phyloP scores from a whole-genome alignment of 2,113 vertebrate genomes.

The Siniperca knerii region DNA sequence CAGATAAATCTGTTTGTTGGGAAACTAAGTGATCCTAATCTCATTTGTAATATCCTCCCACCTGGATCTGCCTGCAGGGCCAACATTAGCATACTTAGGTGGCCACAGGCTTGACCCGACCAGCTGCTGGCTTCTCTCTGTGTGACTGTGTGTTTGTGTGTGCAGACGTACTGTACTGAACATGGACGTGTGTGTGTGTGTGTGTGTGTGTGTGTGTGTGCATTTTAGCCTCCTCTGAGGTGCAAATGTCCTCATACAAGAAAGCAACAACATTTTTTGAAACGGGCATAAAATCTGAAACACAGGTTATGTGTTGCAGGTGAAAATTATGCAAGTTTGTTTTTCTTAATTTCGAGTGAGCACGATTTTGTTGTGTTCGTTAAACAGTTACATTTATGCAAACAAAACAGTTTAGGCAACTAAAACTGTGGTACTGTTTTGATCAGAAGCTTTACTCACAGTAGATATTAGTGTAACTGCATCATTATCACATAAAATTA shows the following conservation, averaged over 20 bases:
- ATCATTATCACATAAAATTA: no score
- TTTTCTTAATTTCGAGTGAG: not conserved
- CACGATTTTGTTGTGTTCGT: not conserved
- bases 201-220: not conserved
- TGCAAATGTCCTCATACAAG: not conserved
- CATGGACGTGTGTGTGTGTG: not conserved
- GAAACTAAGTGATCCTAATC: slow-evolving; percentile 56
- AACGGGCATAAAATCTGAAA: not conserved
- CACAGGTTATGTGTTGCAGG: not conserved
- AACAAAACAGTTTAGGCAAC: not conserved
- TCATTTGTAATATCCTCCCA: slow-evolving; percentile 49
- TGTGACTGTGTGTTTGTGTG: not conserved
- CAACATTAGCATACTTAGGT: slow-evolving; percentile 32
- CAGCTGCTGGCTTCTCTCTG: slow-evolving; percentile 37
- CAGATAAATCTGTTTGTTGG: slow-evolving; percentile 52
- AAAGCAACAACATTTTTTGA: not conserved
- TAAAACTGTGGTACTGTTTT: no score
- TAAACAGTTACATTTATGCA: no score
- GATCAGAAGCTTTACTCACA: not conserved
- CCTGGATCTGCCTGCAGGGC: slow-evolving; percentile 43
- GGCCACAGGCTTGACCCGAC: slow-evolving; percentile 33
- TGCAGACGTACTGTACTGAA: not conserved
- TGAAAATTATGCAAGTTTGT: not conserved
- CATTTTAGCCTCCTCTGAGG: not conserved
- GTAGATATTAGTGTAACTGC: not conserved